These are phyloP conservation scores for Pelodytes ibericus DNA, from an alignment of 2,797 vertebrate species.

Conservation along the genomic window DNA sequence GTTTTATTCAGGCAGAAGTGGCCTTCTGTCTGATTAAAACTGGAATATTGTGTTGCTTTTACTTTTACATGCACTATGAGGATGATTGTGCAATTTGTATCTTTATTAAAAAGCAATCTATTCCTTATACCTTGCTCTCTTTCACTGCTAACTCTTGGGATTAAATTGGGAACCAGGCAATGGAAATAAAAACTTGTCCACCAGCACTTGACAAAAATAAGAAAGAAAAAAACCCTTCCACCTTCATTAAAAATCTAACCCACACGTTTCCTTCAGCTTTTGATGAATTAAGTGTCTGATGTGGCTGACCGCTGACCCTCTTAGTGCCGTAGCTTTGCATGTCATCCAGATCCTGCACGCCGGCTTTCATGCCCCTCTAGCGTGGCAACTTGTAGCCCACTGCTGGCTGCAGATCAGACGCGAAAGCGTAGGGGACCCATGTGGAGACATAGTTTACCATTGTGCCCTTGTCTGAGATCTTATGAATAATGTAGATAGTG, in stretches of 20 bases:
- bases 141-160: too few species aligned
- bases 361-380: neutral
- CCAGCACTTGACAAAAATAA: too few species aligned
- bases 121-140: too few species aligned
- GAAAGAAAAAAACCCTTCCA: neutral
- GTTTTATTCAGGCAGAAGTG: too few species aligned
- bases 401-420: neutral
- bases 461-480: neutral
- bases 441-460: neutral
- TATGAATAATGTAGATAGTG: neutral
- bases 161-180: too few species aligned
- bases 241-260: neutral
- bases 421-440: neutral
- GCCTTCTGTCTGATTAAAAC: too few species aligned
- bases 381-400: neutral
- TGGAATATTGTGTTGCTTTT: too few species aligned
- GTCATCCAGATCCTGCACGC: neutral
- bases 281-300: neutral
- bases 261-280: neutral
- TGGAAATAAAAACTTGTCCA: too few species aligned
- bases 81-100: too few species aligned
- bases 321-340: neutral
- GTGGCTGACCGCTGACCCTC: neutral
- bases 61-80: too few species aligned
- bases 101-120: too few species aligned